Conservation (phyloP, 2,113 vertebrate species). For the Passer domesticus region DNA sequence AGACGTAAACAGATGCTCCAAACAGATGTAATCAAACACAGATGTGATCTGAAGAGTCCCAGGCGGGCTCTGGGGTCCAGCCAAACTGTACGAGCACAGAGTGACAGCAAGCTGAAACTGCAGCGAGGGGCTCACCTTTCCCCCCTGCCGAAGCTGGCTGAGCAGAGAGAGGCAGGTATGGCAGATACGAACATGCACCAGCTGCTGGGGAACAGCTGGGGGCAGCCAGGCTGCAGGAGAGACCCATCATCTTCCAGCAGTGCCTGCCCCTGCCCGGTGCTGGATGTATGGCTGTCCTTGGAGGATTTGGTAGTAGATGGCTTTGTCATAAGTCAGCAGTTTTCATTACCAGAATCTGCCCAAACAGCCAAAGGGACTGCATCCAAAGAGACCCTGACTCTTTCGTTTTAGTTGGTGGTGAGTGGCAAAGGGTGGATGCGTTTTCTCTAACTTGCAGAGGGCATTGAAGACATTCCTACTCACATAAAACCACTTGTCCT, state of each 20-base stretch:
- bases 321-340: background rate
- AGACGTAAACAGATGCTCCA: slow-evolving; percentile 41
- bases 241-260: accelerated
- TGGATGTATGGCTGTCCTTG: background rate
- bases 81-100: background rate
- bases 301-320: background rate
- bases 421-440: background rate
- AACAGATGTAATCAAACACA: slow-evolving; percentile 36
- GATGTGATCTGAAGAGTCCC: slow-evolving; percentile 42
- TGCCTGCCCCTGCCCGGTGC: background rate
- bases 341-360: background rate
- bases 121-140: background rate
- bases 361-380: background rate
- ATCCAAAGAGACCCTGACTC: background rate
- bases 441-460: background rate
- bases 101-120: background rate
- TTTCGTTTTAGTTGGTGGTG: background rate
- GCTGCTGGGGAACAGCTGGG: background rate
- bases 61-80: background rate
- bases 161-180: background rate
- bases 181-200: accelerated
- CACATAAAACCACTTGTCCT: background rate
- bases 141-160: background rate
- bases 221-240: background rate
- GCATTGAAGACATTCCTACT: background rate